phyloP scores from a whole-genome alignment of 2,888 invertebrate genomes.

The Flexamia atlantica region DNA sequence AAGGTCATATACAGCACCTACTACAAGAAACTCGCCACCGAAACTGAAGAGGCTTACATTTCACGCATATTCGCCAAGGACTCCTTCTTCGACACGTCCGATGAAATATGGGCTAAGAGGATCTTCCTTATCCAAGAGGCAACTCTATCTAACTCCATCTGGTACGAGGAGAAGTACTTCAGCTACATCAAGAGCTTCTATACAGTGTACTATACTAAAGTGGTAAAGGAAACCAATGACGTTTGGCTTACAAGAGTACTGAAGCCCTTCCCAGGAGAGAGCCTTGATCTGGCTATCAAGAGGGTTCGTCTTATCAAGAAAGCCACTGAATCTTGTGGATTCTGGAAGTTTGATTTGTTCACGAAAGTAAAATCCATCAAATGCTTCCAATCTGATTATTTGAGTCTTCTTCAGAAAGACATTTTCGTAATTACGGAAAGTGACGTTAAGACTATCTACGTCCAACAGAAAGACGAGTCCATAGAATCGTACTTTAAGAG shows the following conservation, averaged over 20 bases:
- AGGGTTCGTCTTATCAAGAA: slow-evolving; percentile 19
- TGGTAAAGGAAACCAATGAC: not conserved
- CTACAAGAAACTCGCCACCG: not conserved
- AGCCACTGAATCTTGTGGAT: not conserved
- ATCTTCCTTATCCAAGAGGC: slow-evolving; percentile 22
- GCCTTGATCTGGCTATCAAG: not conserved
- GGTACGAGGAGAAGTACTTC: slow-evolving; percentile 34
- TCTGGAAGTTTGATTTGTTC: not conserved
- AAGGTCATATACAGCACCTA: not conserved
- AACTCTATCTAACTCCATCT: not conserved
- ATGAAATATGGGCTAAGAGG: slow-evolving; percentile 14
- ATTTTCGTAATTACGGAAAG: not conserved
- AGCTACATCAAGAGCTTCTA: slow-evolving; percentile 24
- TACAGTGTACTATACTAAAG: not conserved
- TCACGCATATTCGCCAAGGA: slow-evolving; percentile 17
- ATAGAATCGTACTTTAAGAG: slow-evolving; percentile 33
- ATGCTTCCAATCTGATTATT: not conserved
- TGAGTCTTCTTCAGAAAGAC: not conserved
- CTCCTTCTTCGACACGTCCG: slow-evolving; percentile 16
- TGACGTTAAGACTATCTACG: not conserved
- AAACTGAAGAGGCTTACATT: not conserved
- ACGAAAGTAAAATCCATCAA: not conserved
- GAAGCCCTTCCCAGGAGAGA: slow-evolving; percentile 11
- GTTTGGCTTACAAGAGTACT: slow-evolving; percentile 5
- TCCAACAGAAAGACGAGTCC: not conserved